Percentiles rank a stretch among this genome's conserved stretches.
Evolutionary conservation across 92 coral and sea anemone genomes (phyloP).

Genomic region (Zoanthus sociatus): DNA sequence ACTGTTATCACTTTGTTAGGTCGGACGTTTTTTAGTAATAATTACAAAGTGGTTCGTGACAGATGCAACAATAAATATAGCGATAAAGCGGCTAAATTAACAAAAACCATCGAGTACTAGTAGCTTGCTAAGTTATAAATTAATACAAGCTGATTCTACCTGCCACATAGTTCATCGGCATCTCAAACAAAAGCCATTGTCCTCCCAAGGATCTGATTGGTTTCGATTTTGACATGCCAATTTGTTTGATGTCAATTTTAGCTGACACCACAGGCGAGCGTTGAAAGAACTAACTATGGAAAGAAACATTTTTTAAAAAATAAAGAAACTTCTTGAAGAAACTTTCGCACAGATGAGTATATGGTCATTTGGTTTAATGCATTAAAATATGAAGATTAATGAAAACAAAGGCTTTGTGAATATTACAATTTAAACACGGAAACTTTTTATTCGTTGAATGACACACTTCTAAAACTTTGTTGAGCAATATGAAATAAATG

Average conservation of each 20-base stretch:
- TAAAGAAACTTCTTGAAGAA: neutral
- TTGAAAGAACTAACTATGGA: neutral
- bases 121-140: neutral
- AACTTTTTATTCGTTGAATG: neutral
- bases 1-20: neutral
- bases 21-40: neutral
- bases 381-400: neutral
- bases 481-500: neutral
- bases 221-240: neutral
- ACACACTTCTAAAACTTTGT: neutral
- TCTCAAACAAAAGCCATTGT: constrained; percentile 39
- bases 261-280: neutral
- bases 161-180: constrained; percentile 41
- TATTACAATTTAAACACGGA: neutral
- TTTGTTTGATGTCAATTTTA: neutral
- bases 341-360: constrained; percentile 15
- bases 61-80: neutral
- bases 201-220: constrained; percentile 21
- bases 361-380: neutral
- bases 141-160: neutral
- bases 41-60: constrained; percentile 1
- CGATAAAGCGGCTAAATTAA: neutral
- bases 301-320: neutral
- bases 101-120: neutral
- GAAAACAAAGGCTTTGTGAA: neutral